phyloP scores from a whole-genome alignment of 2,113 vertebrate species.

The Hypanus sabinus region DNA sequence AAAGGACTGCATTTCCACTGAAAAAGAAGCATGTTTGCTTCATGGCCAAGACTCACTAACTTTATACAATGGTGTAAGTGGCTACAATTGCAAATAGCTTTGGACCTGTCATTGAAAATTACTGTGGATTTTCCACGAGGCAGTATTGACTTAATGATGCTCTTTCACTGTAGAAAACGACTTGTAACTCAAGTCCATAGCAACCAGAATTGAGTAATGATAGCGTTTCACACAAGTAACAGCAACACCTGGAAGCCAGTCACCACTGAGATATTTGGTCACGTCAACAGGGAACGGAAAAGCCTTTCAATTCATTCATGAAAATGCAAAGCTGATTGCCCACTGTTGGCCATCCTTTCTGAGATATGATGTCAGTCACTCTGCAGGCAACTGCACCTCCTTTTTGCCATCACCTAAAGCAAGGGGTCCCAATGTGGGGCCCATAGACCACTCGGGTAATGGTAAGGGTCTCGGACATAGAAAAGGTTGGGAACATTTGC shows the following conservation, averaged over 20 bases:
- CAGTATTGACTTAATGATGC: neutral
- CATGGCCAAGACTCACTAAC: neutral
- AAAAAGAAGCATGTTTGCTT: neutral
- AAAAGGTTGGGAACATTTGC: no score
- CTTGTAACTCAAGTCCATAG: neutral
- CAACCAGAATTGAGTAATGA: conserved; percentile 1
- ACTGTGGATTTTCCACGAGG: neutral
- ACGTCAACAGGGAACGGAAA: no score
- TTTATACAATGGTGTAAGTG: neutral
- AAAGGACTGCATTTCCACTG: neutral
- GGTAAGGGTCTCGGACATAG: no score
- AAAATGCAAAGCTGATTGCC: no score
- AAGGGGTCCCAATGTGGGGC: no score
- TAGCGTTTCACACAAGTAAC: neutral
- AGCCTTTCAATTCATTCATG: no score
- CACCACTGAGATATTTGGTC: neutral
- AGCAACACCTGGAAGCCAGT: neutral
- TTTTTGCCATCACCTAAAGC: no score
- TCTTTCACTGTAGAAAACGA: neutral
- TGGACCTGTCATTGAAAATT: neutral
- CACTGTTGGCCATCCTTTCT: no score
- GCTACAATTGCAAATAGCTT: neutral
- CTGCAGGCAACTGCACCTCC: no score
- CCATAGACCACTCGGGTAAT: no score
- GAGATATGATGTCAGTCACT: no score